phyloP scores from a whole-genome alignment of 2,888 invertebrate species.

The Drosophila setosimentum region DNA sequence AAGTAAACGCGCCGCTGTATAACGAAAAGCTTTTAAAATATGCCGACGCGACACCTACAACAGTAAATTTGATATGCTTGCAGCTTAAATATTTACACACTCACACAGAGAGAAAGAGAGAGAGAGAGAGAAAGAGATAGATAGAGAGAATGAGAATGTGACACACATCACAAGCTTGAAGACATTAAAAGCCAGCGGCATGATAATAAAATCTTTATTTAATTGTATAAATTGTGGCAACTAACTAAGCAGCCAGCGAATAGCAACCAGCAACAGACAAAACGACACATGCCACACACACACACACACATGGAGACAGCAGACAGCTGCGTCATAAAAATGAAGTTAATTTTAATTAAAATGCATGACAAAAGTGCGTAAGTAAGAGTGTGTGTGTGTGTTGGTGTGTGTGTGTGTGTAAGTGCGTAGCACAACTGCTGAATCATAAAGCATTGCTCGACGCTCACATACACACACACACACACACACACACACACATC shows the following conservation, averaged over 20 bases:
- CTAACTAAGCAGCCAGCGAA: slow-evolving; percentile 56
- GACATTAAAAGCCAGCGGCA: slow-evolving; percentile 64
- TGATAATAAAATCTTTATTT: slow-evolving; percentile 81
- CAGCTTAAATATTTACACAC: slow-evolving; percentile 82
- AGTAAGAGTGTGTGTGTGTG: slow-evolving; percentile 11
- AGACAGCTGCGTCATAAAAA: slow-evolving; percentile 70
- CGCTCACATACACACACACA: slow-evolving; percentile 18
- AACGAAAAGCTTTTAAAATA: slow-evolving; percentile 83
- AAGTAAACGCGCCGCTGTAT: slow-evolving; percentile 72
- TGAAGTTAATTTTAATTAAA: slow-evolving; percentile 81
- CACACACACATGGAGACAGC: slow-evolving; percentile 17
- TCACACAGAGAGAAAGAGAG: slow-evolving; percentile 34
- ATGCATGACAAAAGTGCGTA: slow-evolving; percentile 74
- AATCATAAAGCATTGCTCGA: slow-evolving; percentile 67
- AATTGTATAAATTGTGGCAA: slow-evolving; percentile 78
- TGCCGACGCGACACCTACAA: slow-evolving; percentile 83
- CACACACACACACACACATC: not conserved
- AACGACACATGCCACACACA: slow-evolving; percentile 50
- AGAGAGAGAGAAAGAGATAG: not conserved
- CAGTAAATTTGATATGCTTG: slow-evolving; percentile 75
- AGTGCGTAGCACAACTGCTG: slow-evolving; percentile 53
- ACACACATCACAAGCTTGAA: slow-evolving; percentile 38
- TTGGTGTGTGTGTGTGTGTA: slow-evolving; percentile 2
- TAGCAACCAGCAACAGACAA: slow-evolving; percentile 41
- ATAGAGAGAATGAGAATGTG: slow-evolving; percentile 25